Evolutionary conservation across 2,113 vertebrate species (phyloP), one percentile per base, ranked within the genome.

Genomic region (Chelonoidis abingdonii): DNA sequence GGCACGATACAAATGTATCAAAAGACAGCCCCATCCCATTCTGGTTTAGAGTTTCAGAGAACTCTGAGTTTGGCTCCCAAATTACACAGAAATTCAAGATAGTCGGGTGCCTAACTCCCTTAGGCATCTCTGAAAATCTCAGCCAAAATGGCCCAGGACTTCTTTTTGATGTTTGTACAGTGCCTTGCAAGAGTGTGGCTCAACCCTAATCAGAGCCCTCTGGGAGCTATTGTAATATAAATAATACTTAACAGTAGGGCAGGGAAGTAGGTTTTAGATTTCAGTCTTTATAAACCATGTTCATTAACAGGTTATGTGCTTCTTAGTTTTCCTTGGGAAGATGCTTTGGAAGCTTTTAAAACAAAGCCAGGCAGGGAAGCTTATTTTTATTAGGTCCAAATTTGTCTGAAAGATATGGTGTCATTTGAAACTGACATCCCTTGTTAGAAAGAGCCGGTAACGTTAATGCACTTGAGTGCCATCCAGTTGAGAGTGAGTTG

Each of bases 401-500:
- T 41, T 80, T 12, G 17, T 84, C 53, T 56, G 35, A 79, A 35
- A 29, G 47, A 50, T 44, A 50, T 47, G 11, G 41, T 47, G 49
- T 52, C 79, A 52, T 80, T 50, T 1, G 0, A 1, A 65, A 81
- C 25, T 35, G 50, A 24, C 27, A 3, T 49, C 44, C 17, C 57
- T 4, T 31, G 49, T 35, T 0, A 2, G 22, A 29, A 80, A 62
- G 1, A 8, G 62, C 41, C 47, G 16, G 41, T 78, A 44, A 44
- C 3, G 11, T 72, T 25, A 75, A 1, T 1, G 3, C 3, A 50
- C 2, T 5, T 3, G 31, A 79, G 47, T 4, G 29, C n/a, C 65
- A 57, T 57, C 80, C 1, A 0, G 1, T 2, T 0, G 25, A 56
- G 62, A 10, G 22, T 49, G 62, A 54, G 44, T 35, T 49, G 27